Evolutionary conservation across 53 echinoderm and acorn worm genomes (phyloP), one percentile per base, ranked within the genome.

Genomic region (Paracentrotus lividus): DNA sequence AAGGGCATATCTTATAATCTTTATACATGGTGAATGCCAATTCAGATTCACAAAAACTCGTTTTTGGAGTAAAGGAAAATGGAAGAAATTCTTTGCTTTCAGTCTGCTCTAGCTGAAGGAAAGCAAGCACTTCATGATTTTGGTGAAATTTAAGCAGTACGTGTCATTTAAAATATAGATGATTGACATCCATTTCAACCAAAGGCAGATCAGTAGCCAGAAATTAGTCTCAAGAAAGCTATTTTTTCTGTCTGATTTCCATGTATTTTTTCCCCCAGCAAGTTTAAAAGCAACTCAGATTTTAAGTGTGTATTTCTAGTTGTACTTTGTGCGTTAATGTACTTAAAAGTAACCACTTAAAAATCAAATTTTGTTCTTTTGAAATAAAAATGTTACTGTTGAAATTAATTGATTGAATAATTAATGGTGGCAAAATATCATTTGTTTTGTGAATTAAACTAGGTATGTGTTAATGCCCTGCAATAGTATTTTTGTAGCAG

Each of bases 401-500:
- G 81, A 81, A 81, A 81, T 81, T 47, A 15, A 81, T 9, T 81
- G 26, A 44, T 81, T 81, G 44, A 47, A n/a, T 81, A 38, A 81
- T 5, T 81, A 26, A 81, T 47, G 6, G 81, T 81, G 81, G 26
- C 0, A 81, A 16, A 31, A 29, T 8, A 31, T 67, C 32, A 15
- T 45, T 5, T 47, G 45, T 81, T 67, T 45, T 44, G 44, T 81
- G 47, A 81, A 81, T n/a, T 45, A 24, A 26, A 47, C n/a, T n/a
- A n/a, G 26, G 42, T 81, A 47, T 81, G 81, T 47, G 24, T 40
- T 45, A 47, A 81, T 45, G 47, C 47, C 81, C 81, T 81, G 81
- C 81, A 81, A 81, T 81, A 81, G 81, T 81, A 47, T 81, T 81
- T 81, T 81, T 49, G 81, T 45, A 81, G 81, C 81, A 81, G 81